Evolutionary conservation across 1,140 invertebrate species (phyloP).

Genomic region (Hyles euphorbiae): DNA sequence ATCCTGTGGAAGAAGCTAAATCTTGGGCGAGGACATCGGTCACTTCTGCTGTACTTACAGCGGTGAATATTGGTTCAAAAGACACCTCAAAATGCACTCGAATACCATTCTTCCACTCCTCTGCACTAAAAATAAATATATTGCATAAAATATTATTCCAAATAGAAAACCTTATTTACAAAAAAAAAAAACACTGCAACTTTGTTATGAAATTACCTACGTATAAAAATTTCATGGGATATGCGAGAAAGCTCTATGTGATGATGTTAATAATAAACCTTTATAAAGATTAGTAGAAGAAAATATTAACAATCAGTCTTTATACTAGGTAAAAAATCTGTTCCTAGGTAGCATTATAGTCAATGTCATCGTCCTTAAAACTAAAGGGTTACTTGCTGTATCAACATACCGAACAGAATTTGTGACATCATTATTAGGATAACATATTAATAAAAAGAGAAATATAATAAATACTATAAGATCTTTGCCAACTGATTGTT

Average conservation of each 20-base stretch:
- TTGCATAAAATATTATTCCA: conserved; percentile 4
- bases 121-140: conserved; percentile 32
- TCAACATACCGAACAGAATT: too few relatives aligned
- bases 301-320: too few relatives aligned
- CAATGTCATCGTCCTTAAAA: too few relatives aligned
- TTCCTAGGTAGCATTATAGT: too few relatives aligned
- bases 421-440: too few relatives aligned
- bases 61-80: conserved; percentile 66
- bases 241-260: neutral
- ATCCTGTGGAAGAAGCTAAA: conserved; percentile 27
- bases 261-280: too few relatives aligned
- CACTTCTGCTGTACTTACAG: conserved; percentile 55
- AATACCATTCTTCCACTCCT: conserved; percentile 35
- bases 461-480: too few relatives aligned
- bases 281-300: too few relatives aligned
- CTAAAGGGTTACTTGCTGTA: too few relatives aligned
- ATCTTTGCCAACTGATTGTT: too few relatives aligned
- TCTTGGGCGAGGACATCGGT: conserved; percentile 42
- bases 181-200: neutral
- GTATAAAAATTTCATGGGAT: neutral
- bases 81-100: conserved; percentile 65
- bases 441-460: too few relatives aligned
- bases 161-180: neutral
- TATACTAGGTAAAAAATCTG: too few relatives aligned
- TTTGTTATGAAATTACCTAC: neutral